Percentiles rank a stretch among this genome's conserved stretches.
These are phyloP conservation scores for Ommatoiulus sabulosus DNA, from an alignment of 2,888 invertebrate species.

Conservation along the genomic window DNA sequence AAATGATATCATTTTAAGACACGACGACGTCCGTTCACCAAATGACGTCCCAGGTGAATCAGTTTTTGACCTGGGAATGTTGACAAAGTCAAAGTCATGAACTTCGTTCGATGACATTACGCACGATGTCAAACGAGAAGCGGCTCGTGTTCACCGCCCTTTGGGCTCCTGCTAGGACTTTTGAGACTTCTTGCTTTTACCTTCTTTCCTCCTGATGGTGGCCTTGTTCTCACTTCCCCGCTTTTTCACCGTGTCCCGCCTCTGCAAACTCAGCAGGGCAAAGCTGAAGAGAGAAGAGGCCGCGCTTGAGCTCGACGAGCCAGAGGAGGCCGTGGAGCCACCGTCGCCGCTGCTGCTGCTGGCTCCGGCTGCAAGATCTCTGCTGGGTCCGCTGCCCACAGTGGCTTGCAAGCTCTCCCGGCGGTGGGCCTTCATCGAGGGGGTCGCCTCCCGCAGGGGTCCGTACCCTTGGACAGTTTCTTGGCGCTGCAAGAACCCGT, in stretches of 20 bases:
- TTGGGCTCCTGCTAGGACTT: constrained; percentile 51
- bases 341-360: neutral
- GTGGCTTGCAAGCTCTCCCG: constrained; percentile 55
- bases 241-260: constrained; percentile 54
- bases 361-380: constrained; percentile 53
- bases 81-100: no score
- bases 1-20: no score
- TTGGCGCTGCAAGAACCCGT: constrained; percentile 55
- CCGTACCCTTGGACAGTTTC: constrained; percentile 56
- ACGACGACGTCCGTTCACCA: no score
- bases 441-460: constrained; percentile 18
- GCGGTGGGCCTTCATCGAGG: constrained; percentile 7
- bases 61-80: no score
- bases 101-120: no score
- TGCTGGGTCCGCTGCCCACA: constrained; percentile 50
- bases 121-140: no score
- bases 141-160: no score
- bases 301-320: neutral
- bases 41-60: no score
- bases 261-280: constrained; percentile 50
- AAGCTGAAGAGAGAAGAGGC: constrained; percentile 52
- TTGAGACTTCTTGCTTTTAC: constrained; percentile 53
- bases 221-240: constrained; percentile 46
- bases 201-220: constrained; percentile 53
- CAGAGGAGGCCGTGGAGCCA: neutral